A percentile compares a stretch with the other conserved stretches of the same genome.
These are phyloP conservation scores for Lithosia quadra DNA, from an alignment of 2,888 invertebrate genomes.

Conservation along the genomic window DNA sequence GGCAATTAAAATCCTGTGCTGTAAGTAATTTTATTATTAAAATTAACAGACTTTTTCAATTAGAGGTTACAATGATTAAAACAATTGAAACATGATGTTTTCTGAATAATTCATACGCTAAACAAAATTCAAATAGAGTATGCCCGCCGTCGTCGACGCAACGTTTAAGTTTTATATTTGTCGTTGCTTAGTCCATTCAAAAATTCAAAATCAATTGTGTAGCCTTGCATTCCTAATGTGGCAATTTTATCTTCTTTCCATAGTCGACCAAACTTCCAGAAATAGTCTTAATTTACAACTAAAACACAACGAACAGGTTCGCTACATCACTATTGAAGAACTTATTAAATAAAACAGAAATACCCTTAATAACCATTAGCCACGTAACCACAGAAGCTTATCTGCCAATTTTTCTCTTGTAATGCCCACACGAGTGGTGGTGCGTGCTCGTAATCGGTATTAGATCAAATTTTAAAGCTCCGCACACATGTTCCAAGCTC, in stretches of 20 bases:
- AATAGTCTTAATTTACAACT: not conserved
- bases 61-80: too few species aligned
- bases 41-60: too few species aligned
- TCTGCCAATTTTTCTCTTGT: conserved; percentile 52
- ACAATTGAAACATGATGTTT: too few species aligned
- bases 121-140: too few species aligned
- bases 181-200: too few species aligned
- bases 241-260: not conserved
- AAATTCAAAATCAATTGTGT: too few species aligned
- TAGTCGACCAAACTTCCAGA: not conserved
- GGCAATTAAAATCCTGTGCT: too few species aligned
- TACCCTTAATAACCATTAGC: conserved; percentile 35
- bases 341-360: conserved; percentile 12
- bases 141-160: too few species aligned
- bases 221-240: too few species aligned
- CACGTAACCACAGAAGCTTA: conserved; percentile 42
- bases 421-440: conserved; percentile 44
- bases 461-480: conserved; percentile 83
- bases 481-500: conserved; percentile 77
- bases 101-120: too few species aligned
- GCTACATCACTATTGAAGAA: conserved; percentile 1
- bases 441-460: conserved; percentile 81
- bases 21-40: too few species aligned
- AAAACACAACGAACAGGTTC: not conserved
- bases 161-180: too few species aligned